These are phyloP conservation scores for Puma concolor DNA, from an alignment of 2,113 vertebrate species.

Conservation along the genomic window DNA sequence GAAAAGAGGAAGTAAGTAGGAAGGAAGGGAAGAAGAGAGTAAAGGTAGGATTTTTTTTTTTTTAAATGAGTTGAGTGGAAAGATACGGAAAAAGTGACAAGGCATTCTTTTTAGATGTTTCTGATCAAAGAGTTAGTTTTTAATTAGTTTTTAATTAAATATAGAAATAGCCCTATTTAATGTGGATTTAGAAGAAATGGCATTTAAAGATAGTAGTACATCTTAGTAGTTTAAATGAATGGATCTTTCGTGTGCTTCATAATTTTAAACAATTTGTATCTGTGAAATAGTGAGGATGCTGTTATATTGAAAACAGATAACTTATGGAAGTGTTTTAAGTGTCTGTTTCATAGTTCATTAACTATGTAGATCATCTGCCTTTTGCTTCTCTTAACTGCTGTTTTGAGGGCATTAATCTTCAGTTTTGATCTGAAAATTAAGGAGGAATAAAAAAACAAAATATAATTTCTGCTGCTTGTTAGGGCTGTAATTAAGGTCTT, in stretches of 20 bases:
- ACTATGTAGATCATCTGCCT: neutral
- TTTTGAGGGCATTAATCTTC: slow-evolving; percentile 46
- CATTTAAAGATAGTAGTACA: slow-evolving; percentile 1
- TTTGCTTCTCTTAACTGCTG: neutral
- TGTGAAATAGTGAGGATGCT: slow-evolving; percentile 16
- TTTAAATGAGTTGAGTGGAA: neutral
- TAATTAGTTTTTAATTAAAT: slow-evolving; percentile 30
- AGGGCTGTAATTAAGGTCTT: slow-evolving; percentile 18
- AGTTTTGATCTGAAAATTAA: slow-evolving; percentile 17
- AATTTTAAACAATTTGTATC: slow-evolving; percentile 31
- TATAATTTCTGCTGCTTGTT: slow-evolving; percentile 1
- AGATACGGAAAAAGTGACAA: neutral
- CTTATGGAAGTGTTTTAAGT: neutral
- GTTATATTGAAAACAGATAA: neutral
- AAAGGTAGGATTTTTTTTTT: neutral
- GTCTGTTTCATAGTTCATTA: neutral
- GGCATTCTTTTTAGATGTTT: slow-evolving; percentile 20
- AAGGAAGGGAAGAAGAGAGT: slow-evolving; percentile 21
- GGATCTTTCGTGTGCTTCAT: neutral
- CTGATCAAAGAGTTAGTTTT: neutral
- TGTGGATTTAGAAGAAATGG: slow-evolving; percentile 23
- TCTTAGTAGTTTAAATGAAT: slow-evolving; percentile 22
- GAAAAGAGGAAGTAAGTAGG: slow-evolving; percentile 14
- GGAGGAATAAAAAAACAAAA: slow-evolving; percentile 13
- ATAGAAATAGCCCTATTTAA: neutral